These are phyloP conservation scores for Aporophyla lueneburgensis DNA, from an alignment of 2,888 invertebrate genomes.

Conservation along the genomic window DNA sequence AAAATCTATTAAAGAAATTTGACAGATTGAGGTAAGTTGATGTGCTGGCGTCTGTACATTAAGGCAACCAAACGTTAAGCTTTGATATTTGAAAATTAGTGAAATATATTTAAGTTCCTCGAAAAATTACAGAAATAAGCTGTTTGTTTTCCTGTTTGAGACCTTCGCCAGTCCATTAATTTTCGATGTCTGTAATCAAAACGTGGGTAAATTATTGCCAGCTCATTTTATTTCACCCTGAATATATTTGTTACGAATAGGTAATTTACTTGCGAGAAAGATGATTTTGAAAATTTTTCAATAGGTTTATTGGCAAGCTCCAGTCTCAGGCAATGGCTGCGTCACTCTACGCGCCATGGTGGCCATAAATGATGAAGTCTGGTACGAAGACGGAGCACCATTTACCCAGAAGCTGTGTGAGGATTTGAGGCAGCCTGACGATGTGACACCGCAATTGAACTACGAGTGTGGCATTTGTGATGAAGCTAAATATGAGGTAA, in stretches of 20 bases:
- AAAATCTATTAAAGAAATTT: too few species aligned
- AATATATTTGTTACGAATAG: background rate
- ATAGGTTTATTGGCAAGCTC: constrained; percentile 87
- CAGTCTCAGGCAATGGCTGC: constrained; percentile 83
- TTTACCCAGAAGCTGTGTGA: constrained; percentile 82
- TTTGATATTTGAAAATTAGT: too few species aligned
- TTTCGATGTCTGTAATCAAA: too few species aligned
- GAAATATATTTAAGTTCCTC: too few species aligned
- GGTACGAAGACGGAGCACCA: constrained; percentile 85
- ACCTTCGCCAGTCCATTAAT: too few species aligned
- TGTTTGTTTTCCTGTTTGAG: too few species aligned
- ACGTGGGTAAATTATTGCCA: too few species aligned
- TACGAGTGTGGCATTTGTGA: constrained; percentile 84
- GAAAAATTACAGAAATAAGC: too few species aligned
- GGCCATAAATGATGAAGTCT: constrained; percentile 81
- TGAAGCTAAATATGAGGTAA: constrained; percentile 85
- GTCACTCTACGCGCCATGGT: constrained; percentile 86
- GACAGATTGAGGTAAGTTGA: too few species aligned
- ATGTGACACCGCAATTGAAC: constrained; percentile 82
- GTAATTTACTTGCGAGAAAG: background rate
- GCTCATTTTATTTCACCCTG: too few species aligned
- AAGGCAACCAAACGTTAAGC: too few species aligned
- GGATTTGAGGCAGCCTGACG: constrained; percentile 85
- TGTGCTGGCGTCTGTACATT: too few species aligned
- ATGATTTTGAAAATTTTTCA: background rate